These are phyloP conservation scores for Mobula hypostoma DNA, from an alignment of 2,113 vertebrate genomes.

Conservation along the genomic window DNA sequence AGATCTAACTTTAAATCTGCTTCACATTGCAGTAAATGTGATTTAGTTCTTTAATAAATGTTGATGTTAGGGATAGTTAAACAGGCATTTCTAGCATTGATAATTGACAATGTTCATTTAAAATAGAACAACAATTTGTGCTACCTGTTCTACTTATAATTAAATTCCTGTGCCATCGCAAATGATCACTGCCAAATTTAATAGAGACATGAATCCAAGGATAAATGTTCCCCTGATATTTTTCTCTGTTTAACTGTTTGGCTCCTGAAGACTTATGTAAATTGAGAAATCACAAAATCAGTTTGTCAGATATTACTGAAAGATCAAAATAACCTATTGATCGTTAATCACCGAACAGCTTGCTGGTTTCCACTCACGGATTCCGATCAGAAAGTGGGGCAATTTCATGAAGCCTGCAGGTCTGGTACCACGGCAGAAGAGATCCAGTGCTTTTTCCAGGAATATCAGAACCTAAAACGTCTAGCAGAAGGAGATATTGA, in stretches of 20 bases:
- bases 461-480: constrained; percentile 69
- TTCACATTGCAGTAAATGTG: too few relatives aligned
- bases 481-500: constrained; percentile 67
- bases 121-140: neutral
- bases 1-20: too few relatives aligned
- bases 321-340: neutral
- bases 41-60: too few relatives aligned
- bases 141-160: neutral
- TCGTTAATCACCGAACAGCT: constrained; percentile 43
- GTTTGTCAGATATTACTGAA: neutral
- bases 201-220: neutral
- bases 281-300: neutral
- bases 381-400: neutral
- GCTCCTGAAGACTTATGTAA: neutral
- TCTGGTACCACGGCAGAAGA: constrained; percentile 41
- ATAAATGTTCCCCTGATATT: neutral
- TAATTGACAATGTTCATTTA: neutral
- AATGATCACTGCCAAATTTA: neutral
- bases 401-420: neutral
- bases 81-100: neutral
- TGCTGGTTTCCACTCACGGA: constrained; percentile 62
- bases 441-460: constrained; percentile 65
- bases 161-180: neutral
- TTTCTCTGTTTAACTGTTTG: neutral
- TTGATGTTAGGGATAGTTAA: too few relatives aligned